Evolutionary conservation across 2,113 vertebrate species (phyloP).

Genomic region (Engystomops pustulosus): DNA sequence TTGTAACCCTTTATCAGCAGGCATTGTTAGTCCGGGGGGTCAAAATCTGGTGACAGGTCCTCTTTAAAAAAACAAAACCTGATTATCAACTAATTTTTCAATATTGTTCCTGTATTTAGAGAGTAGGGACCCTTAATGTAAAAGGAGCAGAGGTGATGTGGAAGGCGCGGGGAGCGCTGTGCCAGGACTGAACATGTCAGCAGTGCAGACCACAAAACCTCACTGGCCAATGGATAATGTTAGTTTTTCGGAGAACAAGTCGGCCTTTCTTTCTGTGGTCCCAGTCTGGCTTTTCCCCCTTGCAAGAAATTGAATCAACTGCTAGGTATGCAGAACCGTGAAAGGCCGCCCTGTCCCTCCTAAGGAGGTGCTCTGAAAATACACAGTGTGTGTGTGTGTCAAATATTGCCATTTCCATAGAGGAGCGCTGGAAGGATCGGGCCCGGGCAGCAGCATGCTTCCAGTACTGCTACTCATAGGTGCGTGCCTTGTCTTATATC

Average conservation of each 20-base stretch:
- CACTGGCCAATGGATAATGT: constrained; percentile 8
- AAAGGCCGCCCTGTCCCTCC: constrained; percentile 45
- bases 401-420: constrained; percentile 27
- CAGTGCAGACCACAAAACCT: neutral
- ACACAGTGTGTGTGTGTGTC: constrained; percentile 17
- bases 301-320: constrained; percentile 31
- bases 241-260: constrained; percentile 32
- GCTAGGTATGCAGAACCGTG: constrained; percentile 42
- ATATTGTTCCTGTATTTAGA: too few relatives aligned
- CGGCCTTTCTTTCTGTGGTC: constrained; percentile 33
- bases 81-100: too few relatives aligned
- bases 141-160: too few relatives aligned
- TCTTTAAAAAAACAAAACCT: too few relatives aligned
- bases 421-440: constrained; percentile 16
- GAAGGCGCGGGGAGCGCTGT: neutral
- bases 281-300: neutral
- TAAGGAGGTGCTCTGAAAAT: constrained; percentile 42
- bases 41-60: too few relatives aligned
- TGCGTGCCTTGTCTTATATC: neutral
- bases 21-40: too few relatives aligned
- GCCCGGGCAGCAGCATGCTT: constrained; percentile 13
- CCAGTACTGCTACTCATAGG: constrained; percentile 42
- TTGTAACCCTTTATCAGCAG: too few relatives aligned
- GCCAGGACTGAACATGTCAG: neutral
- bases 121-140: too few relatives aligned